Conservation (phyloP, 1,140 invertebrate genomes). For the Zaprionus africanus region DNA sequence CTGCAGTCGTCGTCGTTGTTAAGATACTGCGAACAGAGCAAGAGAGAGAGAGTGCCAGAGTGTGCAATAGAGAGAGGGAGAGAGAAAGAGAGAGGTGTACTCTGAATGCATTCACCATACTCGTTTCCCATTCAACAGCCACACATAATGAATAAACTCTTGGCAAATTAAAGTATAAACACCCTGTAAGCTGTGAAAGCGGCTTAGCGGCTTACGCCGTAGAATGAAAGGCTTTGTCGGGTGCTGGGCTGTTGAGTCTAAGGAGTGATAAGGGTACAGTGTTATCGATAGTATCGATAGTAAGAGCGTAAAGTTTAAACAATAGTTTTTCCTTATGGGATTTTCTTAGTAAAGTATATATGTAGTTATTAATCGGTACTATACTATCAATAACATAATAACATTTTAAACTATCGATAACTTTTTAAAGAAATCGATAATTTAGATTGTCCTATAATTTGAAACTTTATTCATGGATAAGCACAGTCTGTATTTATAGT, state of each 20-base stretch:
- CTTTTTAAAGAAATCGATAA: too few species aligned
- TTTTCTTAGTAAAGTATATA: not conserved
- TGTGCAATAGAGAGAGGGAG: not conserved
- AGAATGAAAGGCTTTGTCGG: not conserved
- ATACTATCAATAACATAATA: not conserved
- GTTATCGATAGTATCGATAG: conserved; percentile 5
- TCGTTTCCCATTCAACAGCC: conserved; percentile 36
- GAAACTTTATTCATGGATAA: too few species aligned
- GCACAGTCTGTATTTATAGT: too few species aligned
- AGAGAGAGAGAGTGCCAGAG: not conserved
- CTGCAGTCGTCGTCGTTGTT: conserved; percentile 27
- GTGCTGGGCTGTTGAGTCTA: not conserved
- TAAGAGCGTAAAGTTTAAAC: not conserved
- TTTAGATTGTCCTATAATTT: too few species aligned
- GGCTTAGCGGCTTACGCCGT: not conserved
- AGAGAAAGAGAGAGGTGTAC: conserved; percentile 3
- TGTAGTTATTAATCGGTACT: not conserved
- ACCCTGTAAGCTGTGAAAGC: not conserved
- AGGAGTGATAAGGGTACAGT: not conserved
- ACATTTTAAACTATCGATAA: too few species aligned
- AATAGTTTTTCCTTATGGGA: not conserved
- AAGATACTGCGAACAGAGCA: conserved; percentile 20
- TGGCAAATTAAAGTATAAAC: conserved; percentile 50
- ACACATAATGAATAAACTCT: conserved; percentile 49
- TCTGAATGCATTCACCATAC: conserved; percentile 33